Conservation (phyloP, 1,140 invertebrate species). For the Cydia pomonella region DNA sequence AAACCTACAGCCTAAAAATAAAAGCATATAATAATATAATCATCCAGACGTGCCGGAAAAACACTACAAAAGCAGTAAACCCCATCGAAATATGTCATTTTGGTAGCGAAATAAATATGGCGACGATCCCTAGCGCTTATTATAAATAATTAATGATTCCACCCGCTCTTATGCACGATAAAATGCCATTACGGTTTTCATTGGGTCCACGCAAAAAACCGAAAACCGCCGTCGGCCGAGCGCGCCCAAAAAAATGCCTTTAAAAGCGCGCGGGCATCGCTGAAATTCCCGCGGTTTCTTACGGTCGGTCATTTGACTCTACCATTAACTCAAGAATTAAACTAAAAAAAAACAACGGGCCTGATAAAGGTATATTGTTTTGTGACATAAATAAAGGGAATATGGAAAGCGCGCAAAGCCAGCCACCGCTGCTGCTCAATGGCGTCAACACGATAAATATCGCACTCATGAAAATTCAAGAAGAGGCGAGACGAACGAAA, state of each 20-base stretch:
- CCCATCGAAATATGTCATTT: constrained; percentile 11
- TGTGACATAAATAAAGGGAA: constrained; percentile 66
- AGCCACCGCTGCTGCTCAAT: constrained; percentile 53
- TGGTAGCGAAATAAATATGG: constrained; percentile 40
- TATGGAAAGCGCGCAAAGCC: constrained; percentile 58
- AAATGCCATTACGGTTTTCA: constrained; percentile 80
- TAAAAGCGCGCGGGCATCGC: constrained; percentile 75
- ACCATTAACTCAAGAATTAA: constrained; percentile 78
- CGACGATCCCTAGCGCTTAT: constrained; percentile 63
- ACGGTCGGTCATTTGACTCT: constrained; percentile 73
- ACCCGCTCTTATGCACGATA: constrained; percentile 76
- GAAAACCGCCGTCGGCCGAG: constrained; percentile 62
- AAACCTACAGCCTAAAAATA: neutral
- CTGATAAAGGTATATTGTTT: constrained; percentile 73
- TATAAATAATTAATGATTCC: constrained; percentile 80
- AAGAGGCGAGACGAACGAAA: constrained; percentile 24
- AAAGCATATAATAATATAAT: neutral
- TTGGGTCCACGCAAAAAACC: constrained; percentile 71
- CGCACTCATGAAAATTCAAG: constrained; percentile 74
- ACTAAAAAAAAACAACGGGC: constrained; percentile 68
- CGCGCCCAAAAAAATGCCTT: constrained; percentile 68
- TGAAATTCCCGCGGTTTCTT: constrained; percentile 75
- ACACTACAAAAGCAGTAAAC: constrained; percentile 18
- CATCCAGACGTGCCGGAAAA: constrained; percentile 20
- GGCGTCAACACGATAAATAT: constrained; percentile 68